These are phyloP conservation scores for Syngnathus typhle DNA, from an alignment of 2,113 vertebrate species.

Conservation along the genomic window DNA sequence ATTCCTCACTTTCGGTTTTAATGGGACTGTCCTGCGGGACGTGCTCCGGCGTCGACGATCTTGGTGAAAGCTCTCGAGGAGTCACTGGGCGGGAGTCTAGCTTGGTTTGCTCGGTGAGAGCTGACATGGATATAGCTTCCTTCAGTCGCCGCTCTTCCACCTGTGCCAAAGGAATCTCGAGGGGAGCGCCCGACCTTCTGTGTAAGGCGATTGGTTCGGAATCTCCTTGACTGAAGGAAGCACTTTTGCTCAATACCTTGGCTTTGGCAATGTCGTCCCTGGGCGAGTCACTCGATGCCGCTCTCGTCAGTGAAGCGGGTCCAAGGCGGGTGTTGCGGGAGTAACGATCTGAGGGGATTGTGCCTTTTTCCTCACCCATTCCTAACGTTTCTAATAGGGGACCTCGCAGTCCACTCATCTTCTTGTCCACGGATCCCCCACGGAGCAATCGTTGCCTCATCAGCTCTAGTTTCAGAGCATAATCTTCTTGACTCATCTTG, in stretches of 20 bases:
- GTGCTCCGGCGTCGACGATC: slow-evolving; percentile 40
- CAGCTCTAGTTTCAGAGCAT: slow-evolving; percentile 84
- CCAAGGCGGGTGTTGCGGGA: slow-evolving; percentile 64
- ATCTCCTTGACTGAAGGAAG: slow-evolving; percentile 92
- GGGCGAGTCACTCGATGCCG: slow-evolving; percentile 82
- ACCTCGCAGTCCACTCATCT: slow-evolving; percentile 90
- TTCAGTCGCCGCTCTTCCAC: slow-evolving; percentile 79
- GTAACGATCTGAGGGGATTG: slow-evolving; percentile 59
- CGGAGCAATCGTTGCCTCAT: slow-evolving; percentile 88
- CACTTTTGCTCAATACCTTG: slow-evolving; percentile 83
- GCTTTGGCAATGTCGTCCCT: slow-evolving; percentile 70
- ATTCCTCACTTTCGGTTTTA: slow-evolving; percentile 56
- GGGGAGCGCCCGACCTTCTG: slow-evolving; percentile 82
- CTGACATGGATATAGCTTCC: slow-evolving; percentile 89
- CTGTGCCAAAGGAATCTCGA: slow-evolving; percentile 87
- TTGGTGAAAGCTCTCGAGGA: slow-evolving; percentile 54
- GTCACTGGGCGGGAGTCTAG: slow-evolving; percentile 72
- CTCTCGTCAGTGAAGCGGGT: slow-evolving; percentile 75
- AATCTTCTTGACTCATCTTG: slow-evolving; percentile 83
- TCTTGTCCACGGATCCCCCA: slow-evolving; percentile 80
- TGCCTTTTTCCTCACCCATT: slow-evolving; percentile 73
- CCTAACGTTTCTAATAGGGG: slow-evolving; percentile 90
- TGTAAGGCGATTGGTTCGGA: slow-evolving; percentile 82
- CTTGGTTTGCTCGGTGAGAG: slow-evolving; percentile 75
- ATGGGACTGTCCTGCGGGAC: slow-evolving; percentile 47